Conservation (phyloP, 2,888 invertebrate species). For the Drosophila pegasa region DNA sequence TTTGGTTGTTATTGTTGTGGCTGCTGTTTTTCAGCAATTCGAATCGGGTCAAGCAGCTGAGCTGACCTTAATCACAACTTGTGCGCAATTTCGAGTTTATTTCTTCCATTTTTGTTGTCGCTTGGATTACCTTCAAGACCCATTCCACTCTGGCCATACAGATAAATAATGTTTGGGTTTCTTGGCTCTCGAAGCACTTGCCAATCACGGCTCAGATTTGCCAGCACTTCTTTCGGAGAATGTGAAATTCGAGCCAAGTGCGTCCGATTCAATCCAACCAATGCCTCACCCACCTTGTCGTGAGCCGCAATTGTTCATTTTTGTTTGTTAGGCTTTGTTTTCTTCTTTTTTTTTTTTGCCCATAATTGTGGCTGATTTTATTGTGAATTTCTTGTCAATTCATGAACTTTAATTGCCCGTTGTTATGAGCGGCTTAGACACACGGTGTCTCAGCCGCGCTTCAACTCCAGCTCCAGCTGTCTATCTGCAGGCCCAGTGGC, state of each 20-base stretch:
- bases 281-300: slow-evolving; percentile 65
- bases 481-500: slow-evolving; percentile 28
- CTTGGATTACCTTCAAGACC: slow-evolving; percentile 44
- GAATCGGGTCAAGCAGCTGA: slow-evolving; percentile 65
- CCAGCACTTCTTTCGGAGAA: slow-evolving; percentile 58
- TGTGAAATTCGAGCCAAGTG: slow-evolving; percentile 51
- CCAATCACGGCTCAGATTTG: slow-evolving; percentile 57
- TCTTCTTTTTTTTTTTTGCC: slow-evolving; percentile 24
- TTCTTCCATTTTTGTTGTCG: slow-evolving; percentile 25
- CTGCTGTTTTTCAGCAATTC: slow-evolving; percentile 8
- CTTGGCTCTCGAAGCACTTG: slow-evolving; percentile 29
- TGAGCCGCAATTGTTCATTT: slow-evolving; percentile 25
- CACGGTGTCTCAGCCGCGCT: background rate
- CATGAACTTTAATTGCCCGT: slow-evolving; percentile 72
- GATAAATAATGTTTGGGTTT: slow-evolving; percentile 29
- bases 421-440: slow-evolving; percentile 51
- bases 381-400: slow-evolving; percentile 76
- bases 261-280: slow-evolving; percentile 20
- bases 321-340: slow-evolving; percentile 4
- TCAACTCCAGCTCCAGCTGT: slow-evolving; percentile 12
- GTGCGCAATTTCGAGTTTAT: slow-evolving; percentile 63
- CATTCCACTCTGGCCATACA: slow-evolving; percentile 24
- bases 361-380: slow-evolving; percentile 52
- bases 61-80: slow-evolving; percentile 76
- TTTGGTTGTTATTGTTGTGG: slow-evolving; percentile 10